These are phyloP conservation scores for Apogon hyalosoma DNA, from an alignment of 2,797 vertebrate species.

Conservation along the genomic window DNA sequence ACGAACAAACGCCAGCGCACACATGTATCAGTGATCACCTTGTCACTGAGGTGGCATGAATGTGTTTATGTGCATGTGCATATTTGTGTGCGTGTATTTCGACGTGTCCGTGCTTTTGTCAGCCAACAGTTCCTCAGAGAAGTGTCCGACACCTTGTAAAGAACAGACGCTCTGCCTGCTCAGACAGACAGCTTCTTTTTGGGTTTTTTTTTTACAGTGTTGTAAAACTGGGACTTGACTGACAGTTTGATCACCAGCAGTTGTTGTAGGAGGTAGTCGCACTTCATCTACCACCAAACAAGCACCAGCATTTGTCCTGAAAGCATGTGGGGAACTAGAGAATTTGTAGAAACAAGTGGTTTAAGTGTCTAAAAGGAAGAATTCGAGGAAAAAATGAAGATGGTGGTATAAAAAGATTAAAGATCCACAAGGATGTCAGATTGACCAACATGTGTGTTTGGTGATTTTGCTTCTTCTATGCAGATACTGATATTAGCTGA, in stretches of 20 bases:
- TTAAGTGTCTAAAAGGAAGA: no score
- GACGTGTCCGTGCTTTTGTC: constrained; percentile 61
- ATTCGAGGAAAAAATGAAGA: no score
- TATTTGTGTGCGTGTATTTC: constrained; percentile 30
- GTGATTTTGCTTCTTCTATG: no score
- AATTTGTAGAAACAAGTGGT: not conserved
- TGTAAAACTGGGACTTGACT: constrained; percentile 39
- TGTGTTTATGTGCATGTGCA: constrained; percentile 31
- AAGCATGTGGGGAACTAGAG: not conserved
- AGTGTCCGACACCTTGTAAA: constrained; percentile 76
- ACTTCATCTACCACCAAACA: constrained; percentile 19
- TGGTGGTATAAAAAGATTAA: no score
- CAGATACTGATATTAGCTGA: no score
- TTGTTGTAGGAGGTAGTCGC: constrained; percentile 2
- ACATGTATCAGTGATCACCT: constrained; percentile 58
- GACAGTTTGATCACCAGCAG: constrained; percentile 36
- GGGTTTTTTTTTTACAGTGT: constrained; percentile 15
- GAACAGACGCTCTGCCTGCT: constrained; percentile 58
- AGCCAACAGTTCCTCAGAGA: constrained; percentile 73
- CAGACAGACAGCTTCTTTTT: not conserved
- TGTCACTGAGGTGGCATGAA: constrained; percentile 65
- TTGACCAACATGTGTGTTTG: no score
- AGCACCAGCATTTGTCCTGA: not conserved
- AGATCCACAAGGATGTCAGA: no score
- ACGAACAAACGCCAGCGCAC: constrained; percentile 8